These are phyloP conservation scores for Puma concolor DNA, from an alignment of 2,113 vertebrate species.

Conservation along the genomic window DNA sequence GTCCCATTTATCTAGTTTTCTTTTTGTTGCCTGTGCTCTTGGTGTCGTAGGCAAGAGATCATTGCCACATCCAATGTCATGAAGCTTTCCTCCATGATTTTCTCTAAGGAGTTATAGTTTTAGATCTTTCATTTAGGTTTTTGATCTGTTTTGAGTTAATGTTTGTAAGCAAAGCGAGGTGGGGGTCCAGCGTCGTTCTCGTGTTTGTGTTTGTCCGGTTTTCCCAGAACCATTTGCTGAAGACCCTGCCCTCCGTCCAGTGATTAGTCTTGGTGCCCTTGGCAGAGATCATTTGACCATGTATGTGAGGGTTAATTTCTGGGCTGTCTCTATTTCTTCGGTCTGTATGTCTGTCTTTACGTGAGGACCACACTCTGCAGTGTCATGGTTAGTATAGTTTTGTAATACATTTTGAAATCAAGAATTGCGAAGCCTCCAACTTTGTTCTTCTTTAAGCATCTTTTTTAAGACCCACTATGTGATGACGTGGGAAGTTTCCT, in stretches of 20 bases:
- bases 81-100: background rate
- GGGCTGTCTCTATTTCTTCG: background rate
- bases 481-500: background rate
- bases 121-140: background rate
- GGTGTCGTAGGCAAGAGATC: background rate
- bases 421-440: background rate
- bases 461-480: background rate
- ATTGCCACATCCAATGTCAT: background rate
- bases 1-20: background rate
- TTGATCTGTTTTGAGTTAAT: background rate
- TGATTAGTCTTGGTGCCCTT: background rate
- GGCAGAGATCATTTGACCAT: background rate
- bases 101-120: background rate
- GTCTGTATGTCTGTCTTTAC: background rate
- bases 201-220: background rate
- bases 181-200: background rate
- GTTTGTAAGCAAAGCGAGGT: background rate
- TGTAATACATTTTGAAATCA: background rate
- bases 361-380: background rate
- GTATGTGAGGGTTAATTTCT: background rate
- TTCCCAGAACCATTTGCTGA: background rate
- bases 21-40: background rate
- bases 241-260: background rate
- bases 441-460: background rate
- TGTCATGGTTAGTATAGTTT: background rate